These are phyloP conservation scores for Sebastes nivosus DNA, from an alignment of 2,797 vertebrate species.

Conservation along the genomic window DNA sequence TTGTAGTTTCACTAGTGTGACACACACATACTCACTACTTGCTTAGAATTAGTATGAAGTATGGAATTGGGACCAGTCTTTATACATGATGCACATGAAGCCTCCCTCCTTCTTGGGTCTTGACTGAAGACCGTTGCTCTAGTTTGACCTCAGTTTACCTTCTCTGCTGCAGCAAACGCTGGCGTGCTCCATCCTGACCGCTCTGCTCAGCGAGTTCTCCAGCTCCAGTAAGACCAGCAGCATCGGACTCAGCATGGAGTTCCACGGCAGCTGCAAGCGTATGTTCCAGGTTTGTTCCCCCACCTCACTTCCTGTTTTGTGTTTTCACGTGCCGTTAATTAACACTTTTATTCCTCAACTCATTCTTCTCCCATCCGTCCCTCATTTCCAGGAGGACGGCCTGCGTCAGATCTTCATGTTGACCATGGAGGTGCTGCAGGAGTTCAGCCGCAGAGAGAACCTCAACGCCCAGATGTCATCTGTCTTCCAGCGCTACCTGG, in stretches of 20 bases:
- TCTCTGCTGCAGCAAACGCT: slow-evolving; percentile 90
- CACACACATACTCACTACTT: not conserved
- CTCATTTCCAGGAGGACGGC: slow-evolving; percentile 85
- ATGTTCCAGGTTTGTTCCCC: slow-evolving; percentile 90
- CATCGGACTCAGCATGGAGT: slow-evolving; percentile 99
- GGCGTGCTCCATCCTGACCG: slow-evolving; percentile 98
- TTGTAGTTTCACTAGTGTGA: no score
- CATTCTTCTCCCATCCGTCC: not conserved
- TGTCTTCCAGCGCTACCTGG: slow-evolving; percentile 94
- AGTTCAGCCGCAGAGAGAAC: slow-evolving; percentile 95
- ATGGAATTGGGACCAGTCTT: not conserved
- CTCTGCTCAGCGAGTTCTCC: slow-evolving; percentile 97
- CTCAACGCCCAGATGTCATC: slow-evolving; percentile 97
- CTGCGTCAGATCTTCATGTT: slow-evolving; percentile 96
- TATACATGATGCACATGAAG: not conserved
- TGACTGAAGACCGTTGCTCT: not conserved
- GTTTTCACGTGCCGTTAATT: not conserved
- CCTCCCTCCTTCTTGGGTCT: not conserved
- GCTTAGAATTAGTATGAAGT: not conserved
- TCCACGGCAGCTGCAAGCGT: slow-evolving; percentile 98
- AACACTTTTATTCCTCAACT: not conserved
- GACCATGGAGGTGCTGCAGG: slow-evolving; percentile 97
- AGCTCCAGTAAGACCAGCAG: slow-evolving; percentile 99
- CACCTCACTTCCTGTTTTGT: not conserved
- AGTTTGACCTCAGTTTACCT: not conserved